phyloP scores from a whole-genome alignment of 2,113 vertebrate genomes.

The Rhegmatorhina hoffmannsi region DNA sequence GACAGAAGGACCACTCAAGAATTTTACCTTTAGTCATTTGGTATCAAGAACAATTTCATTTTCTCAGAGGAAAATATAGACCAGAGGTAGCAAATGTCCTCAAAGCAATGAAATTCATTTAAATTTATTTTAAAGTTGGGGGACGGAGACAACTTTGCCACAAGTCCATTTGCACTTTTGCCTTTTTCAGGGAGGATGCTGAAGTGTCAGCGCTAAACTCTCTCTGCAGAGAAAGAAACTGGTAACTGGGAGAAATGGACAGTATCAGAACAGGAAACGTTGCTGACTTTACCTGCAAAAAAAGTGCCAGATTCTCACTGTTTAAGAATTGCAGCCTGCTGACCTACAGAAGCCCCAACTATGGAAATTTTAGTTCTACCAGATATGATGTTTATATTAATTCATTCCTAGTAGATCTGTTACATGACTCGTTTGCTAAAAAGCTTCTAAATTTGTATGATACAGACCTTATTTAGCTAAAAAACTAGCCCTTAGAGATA shows the following conservation, averaged over 20 bases:
- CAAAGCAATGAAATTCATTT: background rate
- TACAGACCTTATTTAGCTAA: background rate
- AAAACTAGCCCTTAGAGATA: background rate
- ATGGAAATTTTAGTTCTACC: background rate
- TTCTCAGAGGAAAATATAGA: background rate
- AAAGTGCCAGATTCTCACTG: background rate
- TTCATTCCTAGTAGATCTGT: background rate
- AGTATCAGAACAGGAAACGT: background rate
- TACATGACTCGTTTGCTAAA: background rate
- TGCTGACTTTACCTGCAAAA: background rate
- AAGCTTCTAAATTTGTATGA: background rate
- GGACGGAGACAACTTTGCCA: background rate
- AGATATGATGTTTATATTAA: background rate
- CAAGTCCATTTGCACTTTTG: background rate
- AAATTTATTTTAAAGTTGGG: background rate
- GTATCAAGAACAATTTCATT: background rate
- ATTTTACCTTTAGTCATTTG: background rate
- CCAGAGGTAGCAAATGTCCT: background rate
- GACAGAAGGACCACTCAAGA: background rate
- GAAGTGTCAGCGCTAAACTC: background rate
- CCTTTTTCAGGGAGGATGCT: background rate
- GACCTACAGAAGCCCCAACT: background rate
- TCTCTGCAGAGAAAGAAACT: background rate
- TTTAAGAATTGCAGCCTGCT: background rate
- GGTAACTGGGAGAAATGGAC: background rate